These are phyloP conservation scores for Columba janthina DNA, from an alignment of 2,113 vertebrate species.

Conservation along the genomic window DNA sequence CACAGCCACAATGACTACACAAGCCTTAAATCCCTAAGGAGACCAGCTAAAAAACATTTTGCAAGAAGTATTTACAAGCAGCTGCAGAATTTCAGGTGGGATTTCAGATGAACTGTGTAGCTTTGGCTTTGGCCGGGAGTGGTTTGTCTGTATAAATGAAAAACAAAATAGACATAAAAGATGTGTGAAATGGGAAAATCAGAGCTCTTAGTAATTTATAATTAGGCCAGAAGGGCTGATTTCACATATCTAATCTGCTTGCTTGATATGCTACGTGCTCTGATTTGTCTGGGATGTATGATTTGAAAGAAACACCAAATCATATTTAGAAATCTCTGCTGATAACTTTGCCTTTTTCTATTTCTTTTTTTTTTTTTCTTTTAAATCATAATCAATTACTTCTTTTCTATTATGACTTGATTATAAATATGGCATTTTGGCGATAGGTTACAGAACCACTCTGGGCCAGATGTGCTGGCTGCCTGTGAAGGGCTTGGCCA, in stretches of 20 bases:
- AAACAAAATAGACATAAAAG: not conserved
- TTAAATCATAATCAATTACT: slow-evolving; percentile 9
- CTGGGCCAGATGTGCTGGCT: slow-evolving; percentile 66
- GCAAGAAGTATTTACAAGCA: not conserved
- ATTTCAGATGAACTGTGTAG: not conserved
- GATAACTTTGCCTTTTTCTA: not conserved
- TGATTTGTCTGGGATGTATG: not conserved
- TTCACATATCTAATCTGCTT: not conserved
- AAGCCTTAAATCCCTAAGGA: not conserved
- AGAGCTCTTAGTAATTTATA: not conserved
- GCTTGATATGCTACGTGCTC: fast-evolving
- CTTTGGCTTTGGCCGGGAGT: not conserved
- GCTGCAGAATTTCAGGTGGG: not conserved
- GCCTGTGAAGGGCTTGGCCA: slow-evolving; percentile 52
- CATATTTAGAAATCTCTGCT: not conserved
- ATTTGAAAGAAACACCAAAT: not conserved
- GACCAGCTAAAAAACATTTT: not conserved
- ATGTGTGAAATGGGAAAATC: not conserved
- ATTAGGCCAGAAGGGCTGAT: not conserved
- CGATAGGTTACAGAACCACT: slow-evolving; percentile 4
- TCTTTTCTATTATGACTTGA: not conserved
- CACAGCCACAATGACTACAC: not conserved
- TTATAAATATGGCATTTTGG: slow-evolving; percentile 27
- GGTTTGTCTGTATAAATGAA: not conserved
- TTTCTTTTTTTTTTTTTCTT: not conserved